Evolutionary conservation across 1,140 invertebrate genomes (phyloP).

Genomic region (Cotesia chilonis): DNA sequence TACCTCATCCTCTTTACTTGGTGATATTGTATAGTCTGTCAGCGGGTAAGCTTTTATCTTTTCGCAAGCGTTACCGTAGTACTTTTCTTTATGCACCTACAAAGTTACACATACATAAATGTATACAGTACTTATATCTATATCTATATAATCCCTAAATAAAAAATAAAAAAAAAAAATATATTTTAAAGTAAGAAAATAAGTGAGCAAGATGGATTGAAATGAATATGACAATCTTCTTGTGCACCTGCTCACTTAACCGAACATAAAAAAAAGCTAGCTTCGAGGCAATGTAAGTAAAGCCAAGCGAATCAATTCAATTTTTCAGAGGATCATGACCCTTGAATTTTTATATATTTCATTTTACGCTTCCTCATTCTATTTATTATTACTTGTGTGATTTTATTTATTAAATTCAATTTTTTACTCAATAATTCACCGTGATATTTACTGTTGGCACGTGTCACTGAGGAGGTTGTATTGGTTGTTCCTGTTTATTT

Average conservation of each 20-base stretch:
- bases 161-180: not conserved
- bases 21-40: conserved; percentile 32
- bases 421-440: conserved; percentile 2
- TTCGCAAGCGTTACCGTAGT: conserved; percentile 16
- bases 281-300: not conserved
- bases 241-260: conserved; percentile 19
- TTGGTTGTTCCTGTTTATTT: conserved; percentile 10
- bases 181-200: not conserved
- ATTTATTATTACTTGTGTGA: not conserved
- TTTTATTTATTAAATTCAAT: not conserved
- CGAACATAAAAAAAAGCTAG: conserved; percentile 5
- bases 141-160: not conserved
- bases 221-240: conserved; percentile 11
- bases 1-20: conserved; percentile 26
- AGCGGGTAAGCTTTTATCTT: conserved; percentile 27
- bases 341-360: conserved; percentile 10
- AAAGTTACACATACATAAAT: conserved; percentile 1
- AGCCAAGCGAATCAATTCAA: conserved; percentile 22
- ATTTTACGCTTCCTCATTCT: not conserved
- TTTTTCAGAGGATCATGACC: conserved; percentile 19
- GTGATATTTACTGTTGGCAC: conserved; percentile 2
- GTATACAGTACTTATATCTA: conserved; percentile 1
- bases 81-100: conserved; percentile 12
- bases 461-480: not conserved
- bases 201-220: conserved; percentile 9